Conservation (phyloP, 1,140 invertebrate genomes). For the Onthophagus taurus region DNA sequence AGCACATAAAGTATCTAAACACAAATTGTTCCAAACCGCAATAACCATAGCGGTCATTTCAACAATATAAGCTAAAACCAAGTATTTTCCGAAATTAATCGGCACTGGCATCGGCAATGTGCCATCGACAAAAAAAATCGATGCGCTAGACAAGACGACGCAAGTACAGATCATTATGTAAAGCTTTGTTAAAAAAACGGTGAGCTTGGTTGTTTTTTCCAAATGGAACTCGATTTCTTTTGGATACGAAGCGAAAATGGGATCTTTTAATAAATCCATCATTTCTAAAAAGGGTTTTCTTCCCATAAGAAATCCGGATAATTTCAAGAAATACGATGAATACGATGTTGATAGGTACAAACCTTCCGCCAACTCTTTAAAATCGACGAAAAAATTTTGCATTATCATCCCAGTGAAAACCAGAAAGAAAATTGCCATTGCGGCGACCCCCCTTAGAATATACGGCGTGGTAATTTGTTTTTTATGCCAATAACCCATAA, state of each 20-base stretch:
- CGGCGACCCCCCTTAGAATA: not conserved
- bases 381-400: constrained; percentile 7
- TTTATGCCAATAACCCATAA: constrained; percentile 8
- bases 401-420: constrained; percentile 1
- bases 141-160: constrained; percentile 5
- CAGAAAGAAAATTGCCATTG: not conserved
- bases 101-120: constrained; percentile 7
- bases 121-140: constrained; percentile 3
- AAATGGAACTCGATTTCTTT: constrained; percentile 4
- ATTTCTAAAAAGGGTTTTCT: constrained; percentile 8
- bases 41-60: constrained; percentile 10
- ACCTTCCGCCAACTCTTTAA: constrained; percentile 8
- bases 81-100: constrained; percentile 5
- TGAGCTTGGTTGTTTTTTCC: not conserved
- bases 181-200: constrained; percentile 5
- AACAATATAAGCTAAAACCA: constrained; percentile 15
- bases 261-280: constrained; percentile 8
- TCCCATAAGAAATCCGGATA: not conserved
- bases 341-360: constrained; percentile 4
- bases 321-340: constrained; percentile 8
- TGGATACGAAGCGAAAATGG: constrained; percentile 7
- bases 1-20: constrained; percentile 16
- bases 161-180: not conserved
- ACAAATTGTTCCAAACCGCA: constrained; percentile 14
- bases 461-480: not conserved